Evolutionary conservation across 1,140 invertebrate genomes (phyloP).

Genomic region (Berghia stephanieae): DNA sequence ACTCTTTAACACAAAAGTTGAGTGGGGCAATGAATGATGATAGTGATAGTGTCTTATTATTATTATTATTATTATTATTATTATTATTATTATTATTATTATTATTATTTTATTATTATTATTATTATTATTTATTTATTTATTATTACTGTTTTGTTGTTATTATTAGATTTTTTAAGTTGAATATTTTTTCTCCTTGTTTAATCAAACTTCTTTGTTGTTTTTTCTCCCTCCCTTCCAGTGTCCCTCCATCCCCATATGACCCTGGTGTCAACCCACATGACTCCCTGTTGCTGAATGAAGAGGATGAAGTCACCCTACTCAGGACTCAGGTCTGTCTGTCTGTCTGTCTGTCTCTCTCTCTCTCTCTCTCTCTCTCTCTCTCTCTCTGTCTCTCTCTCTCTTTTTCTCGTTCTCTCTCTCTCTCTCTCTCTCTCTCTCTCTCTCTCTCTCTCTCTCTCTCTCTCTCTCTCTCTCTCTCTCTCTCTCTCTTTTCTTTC

Average conservation of each 20-base stretch:
- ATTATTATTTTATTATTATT: no score
- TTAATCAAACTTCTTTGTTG: neutral
- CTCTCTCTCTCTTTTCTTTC: conserved; percentile 10
- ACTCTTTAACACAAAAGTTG: no score
- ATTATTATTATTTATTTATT: no score
- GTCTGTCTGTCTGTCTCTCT: neutral
- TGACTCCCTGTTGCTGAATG: neutral
- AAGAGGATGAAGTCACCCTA: neutral
- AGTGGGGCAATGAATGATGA: no score
- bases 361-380: conserved; percentile 13
- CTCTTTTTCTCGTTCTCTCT: conserved; percentile 6
- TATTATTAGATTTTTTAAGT: neutral
- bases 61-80: no score
- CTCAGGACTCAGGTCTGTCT: neutral
- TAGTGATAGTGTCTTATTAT: no score
- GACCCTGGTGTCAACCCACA: no score
- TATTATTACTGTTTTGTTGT: no score
- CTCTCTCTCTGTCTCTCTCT: conserved; percentile 21
- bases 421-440: conserved; percentile 6
- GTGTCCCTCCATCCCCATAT: no score
- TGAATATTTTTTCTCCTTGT: neutral
- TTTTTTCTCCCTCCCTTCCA: no score
- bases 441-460: conserved; percentile 26
- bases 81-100: no score
- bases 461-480: conserved; percentile 30